Conservation (phyloP, 2,888 invertebrate species). For the Plebejus argus region DNA sequence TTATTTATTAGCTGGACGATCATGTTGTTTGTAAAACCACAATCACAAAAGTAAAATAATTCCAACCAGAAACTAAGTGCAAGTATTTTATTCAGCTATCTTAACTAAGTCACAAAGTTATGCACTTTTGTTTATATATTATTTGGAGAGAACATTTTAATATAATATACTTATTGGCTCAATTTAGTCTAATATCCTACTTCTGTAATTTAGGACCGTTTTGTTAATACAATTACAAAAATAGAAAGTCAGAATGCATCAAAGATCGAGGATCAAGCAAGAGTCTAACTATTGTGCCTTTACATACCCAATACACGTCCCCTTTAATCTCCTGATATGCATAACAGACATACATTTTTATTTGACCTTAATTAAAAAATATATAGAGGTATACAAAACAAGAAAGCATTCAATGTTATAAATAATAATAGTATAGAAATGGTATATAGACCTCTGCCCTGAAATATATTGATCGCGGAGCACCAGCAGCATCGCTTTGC, state of each 20-base stretch:
- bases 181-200: not conserved
- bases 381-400: not conserved
- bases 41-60: no score
- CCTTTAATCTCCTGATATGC: conserved; percentile 62
- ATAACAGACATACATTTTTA: conserved; percentile 38
- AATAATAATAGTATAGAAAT: conserved; percentile 21
- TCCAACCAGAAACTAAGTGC: no score
- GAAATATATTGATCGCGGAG: no score
- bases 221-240: not conserved
- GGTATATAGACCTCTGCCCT: no score
- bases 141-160: no score
- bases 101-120: no score
- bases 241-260: conserved; percentile 14
- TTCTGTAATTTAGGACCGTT: not conserved
- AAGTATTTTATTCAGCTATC: no score
- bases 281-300: conserved; percentile 17
- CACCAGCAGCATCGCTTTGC: no score
- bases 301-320: conserved; percentile 73
- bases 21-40: no score
- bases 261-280: conserved; percentile 34
- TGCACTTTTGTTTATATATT: no score
- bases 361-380: not conserved
- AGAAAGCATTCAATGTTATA: not conserved
- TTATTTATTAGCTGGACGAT: no score
- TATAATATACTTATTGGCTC: no score